A percentile compares a stretch with the other conserved stretches of the same genome.
Conservation (phyloP, 2,113 vertebrate genomes). For the Cryptomyrus ogoouensis region DNA sequence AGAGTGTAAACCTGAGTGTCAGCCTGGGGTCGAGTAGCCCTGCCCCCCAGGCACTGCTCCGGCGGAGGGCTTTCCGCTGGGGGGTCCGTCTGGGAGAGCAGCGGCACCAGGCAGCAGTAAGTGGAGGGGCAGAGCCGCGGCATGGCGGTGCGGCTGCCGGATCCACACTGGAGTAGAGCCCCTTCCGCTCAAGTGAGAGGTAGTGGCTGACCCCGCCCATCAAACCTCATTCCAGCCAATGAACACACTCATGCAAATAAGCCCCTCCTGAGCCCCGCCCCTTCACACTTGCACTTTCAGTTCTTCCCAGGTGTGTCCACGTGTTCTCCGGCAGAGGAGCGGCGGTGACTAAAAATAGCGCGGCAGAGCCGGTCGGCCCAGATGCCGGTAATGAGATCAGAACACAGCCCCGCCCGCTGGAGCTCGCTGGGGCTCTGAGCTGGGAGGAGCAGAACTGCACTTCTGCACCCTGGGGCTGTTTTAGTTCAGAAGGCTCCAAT, state of each 20-base stretch:
- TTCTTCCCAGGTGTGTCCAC: neutral
- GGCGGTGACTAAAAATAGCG: neutral
- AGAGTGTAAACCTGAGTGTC: slow-evolving; percentile 2
- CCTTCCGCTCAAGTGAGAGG: slow-evolving; percentile 17
- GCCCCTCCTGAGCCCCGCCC: neutral
- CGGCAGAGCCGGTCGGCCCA: neutral
- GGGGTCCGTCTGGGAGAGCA: slow-evolving; percentile 28
- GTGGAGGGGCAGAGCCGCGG: slow-evolving; percentile 32
- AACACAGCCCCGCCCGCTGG: neutral
- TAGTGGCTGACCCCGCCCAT: slow-evolving; percentile 35
- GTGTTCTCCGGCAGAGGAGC: neutral
- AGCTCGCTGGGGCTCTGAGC: neutral
- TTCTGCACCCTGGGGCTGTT: neutral
- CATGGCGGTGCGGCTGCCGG: slow-evolving; percentile 32
- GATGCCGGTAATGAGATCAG: neutral
- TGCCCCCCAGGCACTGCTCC: neutral
- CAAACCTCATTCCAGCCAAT: slow-evolving; percentile 29
- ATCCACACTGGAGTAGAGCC: slow-evolving; percentile 24
- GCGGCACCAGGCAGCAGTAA: slow-evolving; percentile 44
- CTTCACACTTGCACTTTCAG: neutral
- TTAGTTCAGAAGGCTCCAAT: neutral
- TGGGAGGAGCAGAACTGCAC: neutral
- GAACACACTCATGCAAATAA: neutral
- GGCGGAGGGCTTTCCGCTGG: slow-evolving; percentile 3
- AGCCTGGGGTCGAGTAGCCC: neutral